These are phyloP conservation scores for Cairina moschata DNA, from an alignment of 2,113 vertebrate genomes.

Conservation along the genomic window DNA sequence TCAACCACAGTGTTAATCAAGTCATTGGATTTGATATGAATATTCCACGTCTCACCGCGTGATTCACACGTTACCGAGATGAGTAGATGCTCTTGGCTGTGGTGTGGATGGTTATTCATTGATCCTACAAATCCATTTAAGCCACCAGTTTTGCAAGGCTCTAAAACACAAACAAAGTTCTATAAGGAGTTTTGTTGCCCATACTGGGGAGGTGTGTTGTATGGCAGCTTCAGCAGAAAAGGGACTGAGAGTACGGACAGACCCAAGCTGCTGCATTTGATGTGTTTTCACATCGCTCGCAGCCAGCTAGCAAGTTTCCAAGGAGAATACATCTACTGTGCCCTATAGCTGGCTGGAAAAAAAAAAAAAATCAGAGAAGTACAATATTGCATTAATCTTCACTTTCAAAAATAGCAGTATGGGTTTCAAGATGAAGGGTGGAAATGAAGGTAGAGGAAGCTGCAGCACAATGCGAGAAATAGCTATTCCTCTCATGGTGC, in stretches of 20 bases:
- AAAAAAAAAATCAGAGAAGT: background rate
- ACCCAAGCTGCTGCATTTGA: background rate
- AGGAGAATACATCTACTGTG: background rate
- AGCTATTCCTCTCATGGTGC: background rate
- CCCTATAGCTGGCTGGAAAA: background rate
- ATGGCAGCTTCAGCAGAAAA: background rate
- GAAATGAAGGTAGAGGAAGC: background rate
- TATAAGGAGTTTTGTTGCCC: background rate
- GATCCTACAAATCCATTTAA: background rate
- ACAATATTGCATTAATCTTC: background rate
- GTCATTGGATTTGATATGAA: background rate
- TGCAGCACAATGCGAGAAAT: background rate
- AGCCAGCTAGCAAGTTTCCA: background rate
- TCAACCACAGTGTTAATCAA: background rate
- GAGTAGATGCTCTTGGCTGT: background rate
- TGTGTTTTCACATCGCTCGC: background rate
- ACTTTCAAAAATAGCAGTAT: background rate
- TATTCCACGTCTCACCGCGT: accelerated
- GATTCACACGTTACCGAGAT: background rate
- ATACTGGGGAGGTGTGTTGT: background rate
- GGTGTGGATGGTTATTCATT: background rate
- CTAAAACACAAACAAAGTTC: background rate
- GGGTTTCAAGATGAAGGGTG: background rate
- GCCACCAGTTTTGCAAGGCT: background rate
- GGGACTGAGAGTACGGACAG: background rate